These are phyloP conservation scores for Tolypeutes matacus DNA, from an alignment of 2,797 vertebrate genomes.

Conservation along the genomic window DNA sequence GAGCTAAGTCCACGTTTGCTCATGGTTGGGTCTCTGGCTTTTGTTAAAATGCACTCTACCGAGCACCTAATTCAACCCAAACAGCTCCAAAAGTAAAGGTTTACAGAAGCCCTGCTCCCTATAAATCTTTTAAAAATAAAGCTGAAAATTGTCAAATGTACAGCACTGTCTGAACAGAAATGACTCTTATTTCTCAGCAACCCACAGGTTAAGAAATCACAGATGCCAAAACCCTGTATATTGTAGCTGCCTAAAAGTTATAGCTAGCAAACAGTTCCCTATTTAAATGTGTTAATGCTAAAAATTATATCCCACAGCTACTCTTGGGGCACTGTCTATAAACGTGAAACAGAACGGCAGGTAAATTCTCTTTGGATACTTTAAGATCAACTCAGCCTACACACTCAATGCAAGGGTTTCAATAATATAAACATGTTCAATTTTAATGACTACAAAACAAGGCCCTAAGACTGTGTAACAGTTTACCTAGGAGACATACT, in stretches of 20 bases:
- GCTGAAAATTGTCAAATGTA: conserved; percentile 75
- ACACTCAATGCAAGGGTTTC: conserved; percentile 90
- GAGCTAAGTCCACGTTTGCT: background rate
- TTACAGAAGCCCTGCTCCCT: conserved; percentile 79
- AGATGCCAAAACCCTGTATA: conserved; percentile 85
- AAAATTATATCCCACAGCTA: conserved; percentile 93
- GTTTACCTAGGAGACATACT: conserved; percentile 95
- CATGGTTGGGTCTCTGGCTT: conserved; percentile 48
- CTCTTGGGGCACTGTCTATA: conserved; percentile 90
- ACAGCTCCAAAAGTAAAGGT: conserved; percentile 78
- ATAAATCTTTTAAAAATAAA: conserved; percentile 83
- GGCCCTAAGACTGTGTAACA: conserved; percentile 93
- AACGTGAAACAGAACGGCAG: conserved; percentile 90
- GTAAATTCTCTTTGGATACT: conserved; percentile 92
- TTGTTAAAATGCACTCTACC: conserved; percentile 60
- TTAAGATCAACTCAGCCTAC: conserved; percentile 93
- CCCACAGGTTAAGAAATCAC: conserved; percentile 86
- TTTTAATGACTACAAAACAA: conserved; percentile 96
- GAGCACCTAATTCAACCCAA: conserved; percentile 61
- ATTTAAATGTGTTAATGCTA: conserved; percentile 96
- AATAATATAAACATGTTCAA: conserved; percentile 96
- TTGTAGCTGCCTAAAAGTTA: conserved; percentile 89
- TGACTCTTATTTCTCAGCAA: conserved; percentile 85
- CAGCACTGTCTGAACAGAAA: conserved; percentile 77
- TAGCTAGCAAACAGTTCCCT: conserved; percentile 92